Evolutionary conservation across 2,888 invertebrate species (phyloP).

Genomic region (Dendrolimus houi): DNA sequence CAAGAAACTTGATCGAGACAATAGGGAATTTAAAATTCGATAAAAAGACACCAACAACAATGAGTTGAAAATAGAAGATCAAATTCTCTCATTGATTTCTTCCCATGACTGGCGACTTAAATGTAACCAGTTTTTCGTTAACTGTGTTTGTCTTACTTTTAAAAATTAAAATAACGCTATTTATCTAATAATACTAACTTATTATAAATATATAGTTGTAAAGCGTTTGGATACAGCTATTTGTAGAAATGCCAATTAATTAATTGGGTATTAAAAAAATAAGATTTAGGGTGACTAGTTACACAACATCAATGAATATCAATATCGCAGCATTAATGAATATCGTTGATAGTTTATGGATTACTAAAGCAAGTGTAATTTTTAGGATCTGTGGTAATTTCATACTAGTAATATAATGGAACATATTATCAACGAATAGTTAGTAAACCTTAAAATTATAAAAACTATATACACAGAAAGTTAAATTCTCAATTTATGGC

Average conservation of each 20-base stretch:
- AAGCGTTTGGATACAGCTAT: background rate
- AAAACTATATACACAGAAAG: background rate
- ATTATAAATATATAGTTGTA: constrained; percentile 2
- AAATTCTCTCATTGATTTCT: constrained; percentile 11
- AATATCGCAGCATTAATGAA: background rate
- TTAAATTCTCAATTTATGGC: background rate
- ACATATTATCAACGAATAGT: background rate
- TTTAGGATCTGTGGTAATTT: background rate
- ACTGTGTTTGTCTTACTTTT: constrained; percentile 6
- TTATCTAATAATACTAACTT: constrained; percentile 19
- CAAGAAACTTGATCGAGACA: constrained; percentile 7
- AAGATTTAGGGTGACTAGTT: background rate
- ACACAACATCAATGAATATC: background rate
- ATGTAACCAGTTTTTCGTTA: too few species aligned
- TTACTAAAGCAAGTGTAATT: background rate
- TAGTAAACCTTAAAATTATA: background rate
- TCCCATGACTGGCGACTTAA: constrained; percentile 3
- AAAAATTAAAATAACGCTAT: constrained; percentile 21
- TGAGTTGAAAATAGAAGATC: constrained; percentile 33
- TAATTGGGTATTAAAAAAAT: background rate
- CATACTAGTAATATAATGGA: background rate
- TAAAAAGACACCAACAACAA: constrained; percentile 23
- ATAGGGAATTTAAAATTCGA: background rate
- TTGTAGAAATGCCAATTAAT: background rate
- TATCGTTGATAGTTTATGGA: background rate